Conservation (phyloP, 2,113 vertebrate species). For the Nerophis ophidion region DNA sequence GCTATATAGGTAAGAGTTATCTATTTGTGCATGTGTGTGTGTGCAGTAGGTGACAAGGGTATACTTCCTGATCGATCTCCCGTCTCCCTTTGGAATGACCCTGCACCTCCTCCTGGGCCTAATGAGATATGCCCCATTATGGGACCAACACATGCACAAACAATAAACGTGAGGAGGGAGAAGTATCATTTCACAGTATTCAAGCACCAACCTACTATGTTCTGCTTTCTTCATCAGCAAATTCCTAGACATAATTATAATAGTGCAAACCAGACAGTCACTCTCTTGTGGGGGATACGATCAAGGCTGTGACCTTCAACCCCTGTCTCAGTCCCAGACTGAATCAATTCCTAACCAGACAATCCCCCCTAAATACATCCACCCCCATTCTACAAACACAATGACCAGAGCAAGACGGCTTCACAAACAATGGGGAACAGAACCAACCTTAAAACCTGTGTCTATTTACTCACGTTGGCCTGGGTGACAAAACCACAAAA, state of each 20-base stretch:
- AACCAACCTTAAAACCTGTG: conserved; percentile 19
- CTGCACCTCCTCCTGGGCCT: conserved; percentile 55
- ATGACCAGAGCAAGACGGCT: conserved; percentile 48
- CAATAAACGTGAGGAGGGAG: background rate
- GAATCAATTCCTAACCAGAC: conserved; percentile 72
- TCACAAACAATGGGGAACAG: conserved; percentile 40
- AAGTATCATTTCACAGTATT: background rate
- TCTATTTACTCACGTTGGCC: conserved; percentile 9
- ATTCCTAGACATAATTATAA: background rate
- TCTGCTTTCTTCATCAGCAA: background rate
- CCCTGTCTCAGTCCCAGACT: conserved; percentile 64
- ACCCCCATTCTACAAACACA: conserved; percentile 38
- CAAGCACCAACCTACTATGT: background rate
- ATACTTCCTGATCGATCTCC: conserved; percentile 65
- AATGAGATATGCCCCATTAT: conserved; percentile 59
- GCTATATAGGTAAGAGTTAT: background rate
- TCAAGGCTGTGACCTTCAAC: conserved; percentile 60
- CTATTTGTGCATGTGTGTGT: conserved; percentile 15
- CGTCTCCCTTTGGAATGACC: conserved; percentile 66
- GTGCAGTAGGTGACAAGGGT: conserved; percentile 47
- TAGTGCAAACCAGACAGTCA: background rate
- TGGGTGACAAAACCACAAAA: conserved; percentile 11
- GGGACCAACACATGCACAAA: conserved; percentile 25
- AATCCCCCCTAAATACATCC: conserved; percentile 22
- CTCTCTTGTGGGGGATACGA: conserved; percentile 34